phyloP scores from a whole-genome alignment of 2,888 invertebrate species.

The Agrotis ipsilon region DNA sequence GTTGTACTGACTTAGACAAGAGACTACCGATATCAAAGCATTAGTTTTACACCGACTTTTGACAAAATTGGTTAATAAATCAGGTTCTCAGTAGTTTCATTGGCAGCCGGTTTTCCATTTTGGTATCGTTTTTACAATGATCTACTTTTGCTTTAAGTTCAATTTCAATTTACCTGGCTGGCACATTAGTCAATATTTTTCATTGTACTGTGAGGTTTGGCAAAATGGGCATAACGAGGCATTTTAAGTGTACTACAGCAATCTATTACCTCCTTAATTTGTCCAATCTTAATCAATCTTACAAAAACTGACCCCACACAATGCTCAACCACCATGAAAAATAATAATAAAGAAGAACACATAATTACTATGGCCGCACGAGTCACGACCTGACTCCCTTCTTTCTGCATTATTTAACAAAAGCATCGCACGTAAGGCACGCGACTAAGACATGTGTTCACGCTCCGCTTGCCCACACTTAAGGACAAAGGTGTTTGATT shows the following conservation, averaged over 20 bases:
- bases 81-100: no score
- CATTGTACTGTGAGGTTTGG: neutral
- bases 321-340: conserved; percentile 14
- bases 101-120: no score
- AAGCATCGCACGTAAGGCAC: conserved; percentile 71
- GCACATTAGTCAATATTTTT: neutral
- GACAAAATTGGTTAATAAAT: no score
- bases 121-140: no score
- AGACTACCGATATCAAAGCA: no score
- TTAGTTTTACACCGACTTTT: no score
- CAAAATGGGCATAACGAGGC: neutral
- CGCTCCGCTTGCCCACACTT: conserved; percentile 72
- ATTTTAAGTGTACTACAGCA: no score
- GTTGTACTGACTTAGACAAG: no score
- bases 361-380: conserved; percentile 39
- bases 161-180: no score
- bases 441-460: conserved; percentile 77
- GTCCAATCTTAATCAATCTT: neutral
- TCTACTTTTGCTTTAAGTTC: no score
- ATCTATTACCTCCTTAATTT: no score
- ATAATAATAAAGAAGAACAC: conserved; percentile 17
- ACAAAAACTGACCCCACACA: neutral
- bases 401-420: conserved; percentile 60
- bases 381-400: conserved; percentile 45
- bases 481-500: conserved; percentile 73